Evolutionary conservation across 2,113 vertebrate species (phyloP).

Genomic region (Brevimyrus niger): DNA sequence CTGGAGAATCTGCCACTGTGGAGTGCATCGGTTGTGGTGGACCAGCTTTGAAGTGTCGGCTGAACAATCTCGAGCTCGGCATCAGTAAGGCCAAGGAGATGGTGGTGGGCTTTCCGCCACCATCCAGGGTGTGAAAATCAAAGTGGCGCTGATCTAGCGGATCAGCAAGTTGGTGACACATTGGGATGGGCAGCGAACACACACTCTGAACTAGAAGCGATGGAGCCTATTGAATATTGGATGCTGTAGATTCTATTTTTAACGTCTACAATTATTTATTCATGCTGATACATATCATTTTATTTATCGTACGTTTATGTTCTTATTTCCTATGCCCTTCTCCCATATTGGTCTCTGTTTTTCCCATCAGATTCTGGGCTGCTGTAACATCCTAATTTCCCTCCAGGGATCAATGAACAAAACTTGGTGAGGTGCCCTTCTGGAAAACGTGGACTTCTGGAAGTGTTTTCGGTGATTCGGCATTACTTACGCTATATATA

Average conservation of each 20-base stretch:
- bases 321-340: background rate
- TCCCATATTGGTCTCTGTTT: background rate
- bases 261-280: background rate
- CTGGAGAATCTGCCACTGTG: background rate
- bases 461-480: background rate
- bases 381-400: background rate
- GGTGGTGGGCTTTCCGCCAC: background rate
- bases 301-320: background rate
- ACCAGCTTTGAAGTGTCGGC: background rate
- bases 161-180: background rate
- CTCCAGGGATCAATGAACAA: background rate
- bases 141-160: background rate
- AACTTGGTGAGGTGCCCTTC: background rate
- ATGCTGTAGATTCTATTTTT: background rate
- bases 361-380: background rate
- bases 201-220: background rate
- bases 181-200: background rate
- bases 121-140: background rate
- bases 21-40: background rate
- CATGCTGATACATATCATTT: background rate
- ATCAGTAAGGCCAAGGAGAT: background rate
- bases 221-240: background rate
- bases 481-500: background rate
- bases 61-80: background rate
- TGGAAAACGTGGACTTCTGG: background rate